phyloP scores from a whole-genome alignment of 2,888 invertebrate species.

The Lochmaea crataegi region DNA sequence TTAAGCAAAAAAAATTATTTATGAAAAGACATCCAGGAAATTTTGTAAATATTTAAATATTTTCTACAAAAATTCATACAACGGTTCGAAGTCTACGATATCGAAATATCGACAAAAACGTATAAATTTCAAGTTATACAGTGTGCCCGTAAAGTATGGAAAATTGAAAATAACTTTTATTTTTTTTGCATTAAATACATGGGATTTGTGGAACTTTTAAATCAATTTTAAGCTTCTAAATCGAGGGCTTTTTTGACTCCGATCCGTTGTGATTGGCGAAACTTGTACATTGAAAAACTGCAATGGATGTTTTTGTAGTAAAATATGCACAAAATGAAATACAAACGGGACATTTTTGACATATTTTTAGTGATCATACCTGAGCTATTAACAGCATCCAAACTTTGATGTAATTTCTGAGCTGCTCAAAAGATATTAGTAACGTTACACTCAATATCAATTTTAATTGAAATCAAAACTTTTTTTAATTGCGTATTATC shows the following conservation, averaged over 20 bases:
- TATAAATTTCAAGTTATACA: too few relatives aligned
- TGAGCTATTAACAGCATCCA: conserved; percentile 75
- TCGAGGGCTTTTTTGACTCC: background rate
- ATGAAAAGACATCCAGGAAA: too few relatives aligned
- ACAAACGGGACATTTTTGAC: conserved; percentile 42
- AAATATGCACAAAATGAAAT: conserved; percentile 6
- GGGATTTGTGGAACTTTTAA: too few relatives aligned
- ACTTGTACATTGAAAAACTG: background rate
- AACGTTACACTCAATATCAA: conserved; percentile 18
- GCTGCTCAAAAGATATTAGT: conserved; percentile 65
- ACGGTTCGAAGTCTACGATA: too few relatives aligned
- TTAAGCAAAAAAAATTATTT: too few relatives aligned
- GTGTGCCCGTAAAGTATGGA: too few relatives aligned
- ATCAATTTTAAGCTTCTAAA: too few relatives aligned
- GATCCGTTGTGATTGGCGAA: background rate
- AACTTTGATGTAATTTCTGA: conserved; percentile 73
- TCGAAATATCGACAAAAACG: too few relatives aligned
- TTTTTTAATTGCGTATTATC: background rate
- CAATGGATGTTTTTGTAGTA: background rate
- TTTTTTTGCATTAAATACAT: too few relatives aligned
- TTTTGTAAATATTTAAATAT: too few relatives aligned
- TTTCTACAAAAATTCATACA: too few relatives aligned
- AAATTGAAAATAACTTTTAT: too few relatives aligned
- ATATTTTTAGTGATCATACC: conserved; percentile 66
- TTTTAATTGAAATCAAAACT: background rate